These are phyloP conservation scores for Orthosia incerta DNA, from an alignment of 2,888 invertebrate genomes.

Conservation along the genomic window DNA sequence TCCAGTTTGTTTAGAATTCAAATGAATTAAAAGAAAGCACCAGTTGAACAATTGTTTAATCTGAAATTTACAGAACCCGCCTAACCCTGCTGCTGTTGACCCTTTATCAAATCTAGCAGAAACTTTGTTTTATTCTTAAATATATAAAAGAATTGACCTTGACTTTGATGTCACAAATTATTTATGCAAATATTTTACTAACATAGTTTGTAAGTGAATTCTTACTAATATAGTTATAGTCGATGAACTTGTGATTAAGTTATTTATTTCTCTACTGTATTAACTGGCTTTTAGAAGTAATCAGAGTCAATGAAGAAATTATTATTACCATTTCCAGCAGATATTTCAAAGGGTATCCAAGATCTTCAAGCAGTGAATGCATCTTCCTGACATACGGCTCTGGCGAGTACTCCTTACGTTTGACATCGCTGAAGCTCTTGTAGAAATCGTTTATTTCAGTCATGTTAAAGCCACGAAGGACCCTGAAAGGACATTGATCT, in stretches of 20 bases:
- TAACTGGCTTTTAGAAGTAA: too few relatives aligned
- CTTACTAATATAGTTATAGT: too few relatives aligned
- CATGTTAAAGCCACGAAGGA: conserved; percentile 75
- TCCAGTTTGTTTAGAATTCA: neutral
- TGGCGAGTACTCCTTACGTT: conserved; percentile 66
- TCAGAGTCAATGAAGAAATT: too few relatives aligned
- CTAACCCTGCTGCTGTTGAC: too few relatives aligned
- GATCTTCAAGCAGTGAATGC: conserved; percentile 77
- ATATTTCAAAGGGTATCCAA: conserved; percentile 74
- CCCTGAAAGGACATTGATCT: conserved; percentile 65
- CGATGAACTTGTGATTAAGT: too few relatives aligned
- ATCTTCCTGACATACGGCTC: conserved; percentile 75
- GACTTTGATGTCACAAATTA: too few relatives aligned
- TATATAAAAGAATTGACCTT: too few relatives aligned
- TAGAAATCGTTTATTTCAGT: conserved; percentile 78
- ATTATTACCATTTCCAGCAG: conserved; percentile 73
- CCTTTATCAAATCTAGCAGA: too few relatives aligned
- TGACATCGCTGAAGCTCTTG: conserved; percentile 74
- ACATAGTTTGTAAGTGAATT: too few relatives aligned
- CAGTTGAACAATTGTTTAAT: neutral
- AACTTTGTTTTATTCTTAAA: too few relatives aligned
- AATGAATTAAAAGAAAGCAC: neutral
- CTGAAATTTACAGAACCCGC: neutral
- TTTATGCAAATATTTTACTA: too few relatives aligned
- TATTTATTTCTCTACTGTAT: too few relatives aligned